Base-by-base conservation (phyloP, 2,113 vertebrate species). In the Laticauda laticaudata region DNA sequence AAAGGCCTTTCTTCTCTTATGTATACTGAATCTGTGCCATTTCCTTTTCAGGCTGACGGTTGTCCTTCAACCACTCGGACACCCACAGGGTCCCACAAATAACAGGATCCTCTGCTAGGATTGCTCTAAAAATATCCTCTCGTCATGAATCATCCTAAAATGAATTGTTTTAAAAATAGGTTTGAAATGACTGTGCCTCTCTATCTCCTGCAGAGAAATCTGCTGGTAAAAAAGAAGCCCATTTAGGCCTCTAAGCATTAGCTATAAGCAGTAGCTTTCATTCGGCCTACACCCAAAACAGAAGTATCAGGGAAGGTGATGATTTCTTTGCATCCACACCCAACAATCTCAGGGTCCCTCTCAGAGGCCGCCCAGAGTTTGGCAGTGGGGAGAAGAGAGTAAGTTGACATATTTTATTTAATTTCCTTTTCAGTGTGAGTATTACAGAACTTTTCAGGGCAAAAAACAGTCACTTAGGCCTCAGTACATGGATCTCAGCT, bases 81-180 rank as follows among this genome's bases (percentile, higher is more conserved):
- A 98, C 97, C 97, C 97, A 97, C 96, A 95, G 93, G 94, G 94
- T 97, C 94, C 97, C 92, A 14, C 96, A 97, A 98, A 98, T 98
- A 97, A 97, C 93, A 97, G 97, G 97, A 95, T 95, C 94, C 94
- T 95, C 57, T 96, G 94, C 91, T 95, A 95, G 61, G 94, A 94
- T 1, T 10, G 91, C 64, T 96, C 96, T 97, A 97, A 97, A 97
- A 97, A 97, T 97, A 97, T 87, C 94, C 92, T 95, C 93, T 57
- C 96, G 90, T 96, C 95, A 96, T 94, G 95, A 97, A 97, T 96
- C 95, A 97, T 95, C 94, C 94, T 94, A 92, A 97, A 97, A 96
- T 94, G 94, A 97, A 98, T 97, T 97, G 95, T 97, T 97, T 97
- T 97, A 97, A 98, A 98, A 98, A 98, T 97, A 98, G 97, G 91